Conservation (phyloP, 2,888 invertebrate species). For the Philonicus albiceps region DNA sequence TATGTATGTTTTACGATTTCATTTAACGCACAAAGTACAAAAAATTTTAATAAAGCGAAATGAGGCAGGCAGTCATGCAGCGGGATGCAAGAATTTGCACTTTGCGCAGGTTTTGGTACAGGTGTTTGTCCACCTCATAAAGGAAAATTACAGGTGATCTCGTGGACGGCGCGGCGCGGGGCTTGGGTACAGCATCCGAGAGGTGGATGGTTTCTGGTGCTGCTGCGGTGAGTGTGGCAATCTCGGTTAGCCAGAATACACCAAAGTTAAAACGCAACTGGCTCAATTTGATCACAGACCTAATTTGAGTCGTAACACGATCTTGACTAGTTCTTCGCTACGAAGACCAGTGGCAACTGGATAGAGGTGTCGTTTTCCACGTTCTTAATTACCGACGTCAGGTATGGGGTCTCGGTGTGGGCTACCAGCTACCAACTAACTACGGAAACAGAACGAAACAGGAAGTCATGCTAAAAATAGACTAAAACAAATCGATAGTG, state of each 20-base stretch:
- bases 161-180: background rate
- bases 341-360: conserved; percentile 46
- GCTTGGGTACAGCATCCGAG: background rate
- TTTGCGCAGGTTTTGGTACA: conserved; percentile 14
- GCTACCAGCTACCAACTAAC: background rate
- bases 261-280: conserved; percentile 34
- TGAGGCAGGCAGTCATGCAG: background rate
- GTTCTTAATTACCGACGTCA: conserved; percentile 29
- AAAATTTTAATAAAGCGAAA: conserved; percentile 23
- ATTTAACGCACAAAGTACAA: background rate
- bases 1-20: conserved; percentile 20
- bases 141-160: conserved; percentile 37
- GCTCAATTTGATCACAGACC: conserved; percentile 52
- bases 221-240: conserved; percentile 34
- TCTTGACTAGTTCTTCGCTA: conserved; percentile 48
- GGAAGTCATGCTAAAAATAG: conserved; percentile 7
- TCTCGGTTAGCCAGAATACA: conserved; percentile 34
- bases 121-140: conserved; percentile 20
- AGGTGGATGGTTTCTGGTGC: background rate
- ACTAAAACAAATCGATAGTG: background rate
- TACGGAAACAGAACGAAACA: conserved; percentile 20
- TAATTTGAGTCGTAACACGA: conserved; percentile 57
- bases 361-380: conserved; percentile 34
- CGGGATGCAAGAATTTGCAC: conserved; percentile 13
- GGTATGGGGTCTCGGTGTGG: conserved; percentile 21